A percentile compares a stretch with the other conserved stretches of the same genome.
Conservation (phyloP, 2,797 vertebrate species). For the Graptemys geographica region DNA sequence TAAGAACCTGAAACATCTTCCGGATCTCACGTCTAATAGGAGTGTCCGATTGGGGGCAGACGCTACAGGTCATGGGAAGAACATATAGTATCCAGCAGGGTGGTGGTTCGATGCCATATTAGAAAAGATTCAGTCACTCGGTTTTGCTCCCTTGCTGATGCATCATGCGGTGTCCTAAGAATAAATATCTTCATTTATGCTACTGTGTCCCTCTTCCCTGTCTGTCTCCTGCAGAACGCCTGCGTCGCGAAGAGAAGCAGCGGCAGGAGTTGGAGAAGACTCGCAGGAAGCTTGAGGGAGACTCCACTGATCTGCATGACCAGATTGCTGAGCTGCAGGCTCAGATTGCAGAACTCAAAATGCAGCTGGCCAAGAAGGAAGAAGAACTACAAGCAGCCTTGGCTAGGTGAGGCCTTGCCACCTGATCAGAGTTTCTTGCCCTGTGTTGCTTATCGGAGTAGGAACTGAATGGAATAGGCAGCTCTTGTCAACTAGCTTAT, state of each 20-base stretch:
- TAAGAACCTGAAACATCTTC: background rate
- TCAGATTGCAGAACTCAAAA: slow-evolving; percentile 95
- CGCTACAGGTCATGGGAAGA: background rate
- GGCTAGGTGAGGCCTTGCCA: slow-evolving; percentile 86
- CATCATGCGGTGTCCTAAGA: rapidly evolving
- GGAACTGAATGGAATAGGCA: background rate
- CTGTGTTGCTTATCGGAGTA: background rate
- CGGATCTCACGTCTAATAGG: background rate
- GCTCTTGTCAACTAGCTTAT: background rate
- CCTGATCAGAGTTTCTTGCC: background rate
- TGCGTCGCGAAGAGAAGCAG: slow-evolving; percentile 95
- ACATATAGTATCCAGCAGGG: background rate
- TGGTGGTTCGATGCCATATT: background rate
- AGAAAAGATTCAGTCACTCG: background rate
- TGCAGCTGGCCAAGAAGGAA: slow-evolving; percentile 97
- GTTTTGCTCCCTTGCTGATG: background rate
- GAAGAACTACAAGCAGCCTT: slow-evolving; percentile 96
- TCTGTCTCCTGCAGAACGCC: slow-evolving; percentile 85
- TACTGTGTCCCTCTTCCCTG: background rate
- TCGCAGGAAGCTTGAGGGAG: slow-evolving; percentile 95
- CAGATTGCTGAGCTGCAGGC: slow-evolving; percentile 97
- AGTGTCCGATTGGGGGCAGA: background rate
- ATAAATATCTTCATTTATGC: background rate
- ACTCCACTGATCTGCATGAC: slow-evolving; percentile 91
- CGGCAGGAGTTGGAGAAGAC: slow-evolving; percentile 98